Evolutionary conservation across 2,888 invertebrate species (phyloP).

Genomic region (Bombyx huttoni): DNA sequence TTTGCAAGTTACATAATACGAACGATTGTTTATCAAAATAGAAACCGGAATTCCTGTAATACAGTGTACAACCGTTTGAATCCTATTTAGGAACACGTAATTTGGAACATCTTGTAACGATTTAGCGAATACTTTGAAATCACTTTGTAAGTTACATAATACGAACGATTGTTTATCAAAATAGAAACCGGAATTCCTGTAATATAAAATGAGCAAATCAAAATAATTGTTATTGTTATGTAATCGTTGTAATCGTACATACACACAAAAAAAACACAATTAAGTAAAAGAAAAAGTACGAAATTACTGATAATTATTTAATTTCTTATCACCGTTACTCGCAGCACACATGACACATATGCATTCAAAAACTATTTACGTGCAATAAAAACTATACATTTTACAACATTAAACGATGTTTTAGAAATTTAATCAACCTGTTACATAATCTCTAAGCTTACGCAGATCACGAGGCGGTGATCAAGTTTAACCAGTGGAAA

Average conservation of each 20-base stretch:
- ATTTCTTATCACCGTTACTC: background rate
- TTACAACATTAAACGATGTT: background rate
- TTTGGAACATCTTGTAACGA: too few relatives aligned
- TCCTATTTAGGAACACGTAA: background rate
- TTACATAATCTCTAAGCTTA: constrained; percentile 34
- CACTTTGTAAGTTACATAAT: background rate
- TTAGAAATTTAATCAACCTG: constrained; percentile 28
- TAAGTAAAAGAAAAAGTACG: background rate
- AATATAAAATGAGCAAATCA: background rate
- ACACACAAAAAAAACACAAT: background rate
- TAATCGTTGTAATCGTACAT: background rate
- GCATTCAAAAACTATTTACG: background rate
- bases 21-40: background rate
- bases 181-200: background rate
- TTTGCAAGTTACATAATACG: background rate
- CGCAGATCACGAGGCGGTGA: constrained; percentile 48
- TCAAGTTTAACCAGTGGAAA: constrained; percentile 64
- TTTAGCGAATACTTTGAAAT: background rate
- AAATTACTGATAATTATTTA: background rate
- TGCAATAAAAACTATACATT: background rate
- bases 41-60: background rate
- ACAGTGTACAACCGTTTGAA: background rate
- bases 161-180: background rate
- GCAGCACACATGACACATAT: background rate
- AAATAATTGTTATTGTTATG: background rate